Evolutionary conservation across 2,797 vertebrate species (phyloP).

Genomic region (Macrochelys suwanniensis): DNA sequence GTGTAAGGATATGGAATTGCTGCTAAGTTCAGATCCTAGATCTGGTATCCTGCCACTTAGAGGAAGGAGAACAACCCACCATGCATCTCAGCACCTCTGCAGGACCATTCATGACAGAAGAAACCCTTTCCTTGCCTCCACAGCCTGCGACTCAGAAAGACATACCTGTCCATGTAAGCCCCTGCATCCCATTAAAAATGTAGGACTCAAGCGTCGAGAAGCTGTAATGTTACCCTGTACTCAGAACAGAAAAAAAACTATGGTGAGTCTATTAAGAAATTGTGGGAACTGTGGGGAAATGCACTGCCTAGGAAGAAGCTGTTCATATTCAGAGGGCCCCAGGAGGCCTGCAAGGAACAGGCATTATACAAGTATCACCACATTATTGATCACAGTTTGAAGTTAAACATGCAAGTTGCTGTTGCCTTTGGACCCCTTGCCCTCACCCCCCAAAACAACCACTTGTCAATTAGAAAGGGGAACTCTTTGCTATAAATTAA

Average conservation of each 20-base stretch:
- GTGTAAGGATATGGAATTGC: not conserved
- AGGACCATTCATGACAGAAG: not conserved
- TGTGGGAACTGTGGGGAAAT: not conserved
- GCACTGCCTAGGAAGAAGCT: accelerated
- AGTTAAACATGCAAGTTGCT: not conserved
- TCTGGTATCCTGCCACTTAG: not conserved
- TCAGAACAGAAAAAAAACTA: not conserved
- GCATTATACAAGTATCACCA: not conserved
- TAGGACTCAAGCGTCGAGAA: not conserved
- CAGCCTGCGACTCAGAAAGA: accelerated
- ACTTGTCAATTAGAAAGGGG: not conserved
- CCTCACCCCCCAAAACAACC: not conserved
- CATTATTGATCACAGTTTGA: not conserved
- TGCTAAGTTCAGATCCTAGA: not conserved
- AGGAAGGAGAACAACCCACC: not conserved
- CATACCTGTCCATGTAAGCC: accelerated
- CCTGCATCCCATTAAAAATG: not conserved
- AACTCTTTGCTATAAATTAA: not conserved
- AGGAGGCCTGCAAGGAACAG: not conserved
- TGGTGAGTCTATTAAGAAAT: no score
- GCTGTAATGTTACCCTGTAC: not conserved
- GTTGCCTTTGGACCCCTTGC: not conserved
- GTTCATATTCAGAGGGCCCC: not conserved
- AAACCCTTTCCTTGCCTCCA: accelerated
- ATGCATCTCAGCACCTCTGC: not conserved